Conservation (phyloP, 2,113 vertebrate genomes). For the Syngnathoides biaculeatus region DNA sequence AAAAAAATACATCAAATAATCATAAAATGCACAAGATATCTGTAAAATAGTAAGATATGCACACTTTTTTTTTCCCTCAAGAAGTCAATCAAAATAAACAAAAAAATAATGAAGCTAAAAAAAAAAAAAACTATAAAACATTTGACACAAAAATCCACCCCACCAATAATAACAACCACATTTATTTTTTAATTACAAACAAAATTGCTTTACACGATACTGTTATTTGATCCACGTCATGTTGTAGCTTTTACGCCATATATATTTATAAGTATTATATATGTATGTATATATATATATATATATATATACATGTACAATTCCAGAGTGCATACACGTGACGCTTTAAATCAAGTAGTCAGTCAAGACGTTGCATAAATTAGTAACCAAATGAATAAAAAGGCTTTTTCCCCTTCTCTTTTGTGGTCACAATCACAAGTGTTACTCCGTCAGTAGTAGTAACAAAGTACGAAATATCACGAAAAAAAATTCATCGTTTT, state of each 20-base stretch:
- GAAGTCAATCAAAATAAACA: too few relatives aligned
- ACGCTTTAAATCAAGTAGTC: slow-evolving; percentile 51
- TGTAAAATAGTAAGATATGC: too few relatives aligned
- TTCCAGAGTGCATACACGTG: slow-evolving; percentile 75
- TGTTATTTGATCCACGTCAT: slow-evolving; percentile 40
- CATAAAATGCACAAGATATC: too few relatives aligned
- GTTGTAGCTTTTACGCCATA: slow-evolving; percentile 67
- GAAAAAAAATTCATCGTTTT: slow-evolving; percentile 67
- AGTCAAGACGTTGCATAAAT: slow-evolving; percentile 42
- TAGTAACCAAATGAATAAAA: background rate
- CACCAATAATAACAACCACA: slow-evolving; percentile 79
- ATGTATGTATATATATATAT: slow-evolving; percentile 22
- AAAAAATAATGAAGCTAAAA: background rate
- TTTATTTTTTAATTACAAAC: slow-evolving; percentile 84
- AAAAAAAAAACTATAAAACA: slow-evolving; percentile 69
- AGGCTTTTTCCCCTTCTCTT: slow-evolving; percentile 27
- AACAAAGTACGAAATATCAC: slow-evolving; percentile 81
- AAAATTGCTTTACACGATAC: slow-evolving; percentile 76
- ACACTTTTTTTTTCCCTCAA: too few relatives aligned
- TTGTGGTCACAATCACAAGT: slow-evolving; percentile 77
- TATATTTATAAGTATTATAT: slow-evolving; percentile 4
- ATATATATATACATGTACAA: slow-evolving; percentile 68
- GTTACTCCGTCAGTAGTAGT: slow-evolving; percentile 84
- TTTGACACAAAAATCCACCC: slow-evolving; percentile 78
- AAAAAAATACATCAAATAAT: too few relatives aligned